Base-by-base conservation (phyloP, 2,888 invertebrate genomes). In the Agrotis segetum region DNA sequence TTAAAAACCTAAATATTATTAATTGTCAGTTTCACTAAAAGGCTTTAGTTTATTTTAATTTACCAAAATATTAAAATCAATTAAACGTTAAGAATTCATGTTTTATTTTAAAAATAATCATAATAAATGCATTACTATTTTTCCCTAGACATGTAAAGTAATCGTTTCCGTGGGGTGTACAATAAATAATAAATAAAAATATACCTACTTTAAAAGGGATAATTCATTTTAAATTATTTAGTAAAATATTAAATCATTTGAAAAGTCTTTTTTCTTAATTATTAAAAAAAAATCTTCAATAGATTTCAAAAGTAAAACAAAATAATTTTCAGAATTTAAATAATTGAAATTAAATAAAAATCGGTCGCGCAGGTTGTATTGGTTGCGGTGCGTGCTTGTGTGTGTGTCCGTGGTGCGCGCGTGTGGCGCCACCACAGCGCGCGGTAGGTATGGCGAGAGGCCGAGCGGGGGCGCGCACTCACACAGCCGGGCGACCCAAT, bases 391-490 rank as follows among this genome's bases (percentile, higher is more conserved):
- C 64, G 71, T 77, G 84, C 71, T 82, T 75, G 80, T 63, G 47
- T 65, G 66, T 77, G 82, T 69, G 84, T 72, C 80, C 56, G 80
- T 71, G 85, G 85, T 82, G 87, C 87, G 85, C 89, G 81, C 82
- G 84, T 86, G 82, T 77, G 61, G 68, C 85, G 88, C 83, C 85
- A 83, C 83, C 84, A 85, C 81, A 34, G 56, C 56, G 86, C 88
- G 90, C 91, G 91, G 91, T 90, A 90, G 90, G 91, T 89, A 88
- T 87, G 88, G 88, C 86, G 91, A 90, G 93, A 91, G 92, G 93
- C 92, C 91, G 92, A 90, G 92, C 91, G 92, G 92, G 92, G 90
- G 92, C 92, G 92, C 90, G 82, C 91, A 87, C 92, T 81, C 92
- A 90, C 92, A 90, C 91, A 86, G 74, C 75, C 88, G 87, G 89